A percentile compares a stretch with the other conserved stretches of the same genome.
These are phyloP conservation scores for Seriola dumerili DNA, from an alignment of 2,113 vertebrate species.

Conservation along the genomic window DNA sequence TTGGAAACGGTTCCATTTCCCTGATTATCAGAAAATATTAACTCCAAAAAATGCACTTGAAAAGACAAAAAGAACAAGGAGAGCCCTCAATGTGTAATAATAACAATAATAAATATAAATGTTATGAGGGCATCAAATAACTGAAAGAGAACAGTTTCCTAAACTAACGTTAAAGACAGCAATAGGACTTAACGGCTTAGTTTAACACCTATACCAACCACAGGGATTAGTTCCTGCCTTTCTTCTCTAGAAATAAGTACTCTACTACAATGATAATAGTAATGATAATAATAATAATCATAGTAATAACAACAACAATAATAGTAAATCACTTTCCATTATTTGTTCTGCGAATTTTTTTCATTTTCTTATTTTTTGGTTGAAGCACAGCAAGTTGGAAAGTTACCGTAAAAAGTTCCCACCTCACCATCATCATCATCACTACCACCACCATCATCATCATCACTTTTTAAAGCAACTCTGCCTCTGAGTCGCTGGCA, in stretches of 20 bases:
- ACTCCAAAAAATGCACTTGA: constrained; percentile 79
- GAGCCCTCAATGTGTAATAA: constrained; percentile 80
- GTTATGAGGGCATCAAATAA: constrained; percentile 81
- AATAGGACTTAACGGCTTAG: constrained; percentile 84
- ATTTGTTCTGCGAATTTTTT: constrained; percentile 79
- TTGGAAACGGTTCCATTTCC: constrained; percentile 94
- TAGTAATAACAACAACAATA: constrained; percentile 67
- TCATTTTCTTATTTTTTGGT: constrained; percentile 77
- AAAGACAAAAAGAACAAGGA: constrained; percentile 80
- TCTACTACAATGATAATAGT: constrained; percentile 84
- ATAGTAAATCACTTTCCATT: constrained; percentile 78
- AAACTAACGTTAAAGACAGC: constrained; percentile 83
- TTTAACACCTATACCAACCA: constrained; percentile 80
- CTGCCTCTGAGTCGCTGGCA: constrained; percentile 59
- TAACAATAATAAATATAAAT: constrained; percentile 79
- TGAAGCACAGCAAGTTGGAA: constrained; percentile 88
- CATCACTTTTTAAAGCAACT: constrained; percentile 64
- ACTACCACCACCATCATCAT: constrained; percentile 54
- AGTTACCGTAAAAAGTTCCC: constrained; percentile 81
- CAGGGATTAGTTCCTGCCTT: constrained; percentile 86
- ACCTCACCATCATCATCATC: constrained; percentile 77
- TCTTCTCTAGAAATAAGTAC: constrained; percentile 84
- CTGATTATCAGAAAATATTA: constrained; percentile 90
- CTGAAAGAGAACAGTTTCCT: constrained; percentile 74
- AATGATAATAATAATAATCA: constrained; percentile 75